Evolutionary conservation across 2,113 vertebrate genomes (phyloP).

Genomic region (Sinocyclocheilus rhinocerous): DNA sequence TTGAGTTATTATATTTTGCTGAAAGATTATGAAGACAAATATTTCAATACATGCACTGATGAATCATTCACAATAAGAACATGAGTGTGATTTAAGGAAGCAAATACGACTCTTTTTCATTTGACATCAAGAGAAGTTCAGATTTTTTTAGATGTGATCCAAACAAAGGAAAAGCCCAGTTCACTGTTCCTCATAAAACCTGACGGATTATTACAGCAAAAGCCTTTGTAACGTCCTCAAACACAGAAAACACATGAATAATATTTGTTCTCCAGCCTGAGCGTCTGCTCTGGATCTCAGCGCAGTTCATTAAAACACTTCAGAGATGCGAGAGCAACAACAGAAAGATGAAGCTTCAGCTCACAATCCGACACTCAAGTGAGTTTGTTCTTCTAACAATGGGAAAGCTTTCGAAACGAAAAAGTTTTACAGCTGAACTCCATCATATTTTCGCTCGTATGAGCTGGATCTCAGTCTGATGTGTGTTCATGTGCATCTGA

Average conservation of each 20-base stretch:
- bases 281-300: neutral
- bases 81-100: neutral
- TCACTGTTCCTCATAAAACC: neutral
- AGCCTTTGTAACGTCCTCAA: neutral
- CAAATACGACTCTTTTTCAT: neutral
- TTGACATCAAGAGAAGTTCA: neutral
- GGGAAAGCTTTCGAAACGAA: neutral
- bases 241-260: neutral
- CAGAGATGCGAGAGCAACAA: neutral
- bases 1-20: neutral
- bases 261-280: neutral
- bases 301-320: neutral
- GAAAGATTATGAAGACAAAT: neutral
- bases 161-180: neutral
- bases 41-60: neutral
- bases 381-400: neutral
- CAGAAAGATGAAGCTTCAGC: neutral
- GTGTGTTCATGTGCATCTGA: neutral
- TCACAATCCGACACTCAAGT: neutral
- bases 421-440: neutral
- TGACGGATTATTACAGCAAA: neutral
- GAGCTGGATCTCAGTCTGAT: neutral
- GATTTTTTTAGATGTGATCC: neutral
- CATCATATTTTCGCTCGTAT: neutral
- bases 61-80: neutral